Percentiles rank a stretch among this genome's conserved stretches.
Conservation (phyloP, 1,140 invertebrate genomes). For the Aphaenogaster rudis region DNA sequence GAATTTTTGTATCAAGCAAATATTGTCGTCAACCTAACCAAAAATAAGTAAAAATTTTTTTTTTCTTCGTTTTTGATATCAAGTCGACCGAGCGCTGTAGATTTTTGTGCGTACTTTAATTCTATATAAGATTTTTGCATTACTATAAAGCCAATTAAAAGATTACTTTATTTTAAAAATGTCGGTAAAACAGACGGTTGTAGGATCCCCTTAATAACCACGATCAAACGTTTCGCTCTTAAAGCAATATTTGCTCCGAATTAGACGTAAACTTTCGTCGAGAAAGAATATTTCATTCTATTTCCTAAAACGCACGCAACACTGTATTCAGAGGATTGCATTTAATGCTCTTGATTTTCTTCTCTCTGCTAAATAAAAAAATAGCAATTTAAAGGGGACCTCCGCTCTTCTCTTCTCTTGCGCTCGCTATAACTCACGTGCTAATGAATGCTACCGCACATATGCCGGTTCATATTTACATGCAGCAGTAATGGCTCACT, state of each 20-base stretch:
- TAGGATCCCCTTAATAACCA: not conserved
- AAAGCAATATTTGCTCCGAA: not conserved
- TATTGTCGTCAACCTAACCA: too few relatives aligned
- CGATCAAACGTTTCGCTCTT: not conserved
- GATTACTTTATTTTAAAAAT: too few relatives aligned
- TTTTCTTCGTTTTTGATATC: too few relatives aligned
- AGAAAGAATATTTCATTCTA: not conserved
- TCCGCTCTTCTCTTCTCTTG: not conserved
- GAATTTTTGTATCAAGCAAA: too few relatives aligned
- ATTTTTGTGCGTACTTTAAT: too few relatives aligned
- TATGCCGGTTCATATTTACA: conserved; percentile 58
- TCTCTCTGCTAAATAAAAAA: conserved; percentile 29
- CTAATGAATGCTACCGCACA: conserved; percentile 55
- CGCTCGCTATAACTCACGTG: conserved; percentile 37
- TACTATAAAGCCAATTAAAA: too few relatives aligned
- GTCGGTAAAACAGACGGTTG: too few relatives aligned
- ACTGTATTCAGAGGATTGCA: not conserved
- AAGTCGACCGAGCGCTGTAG: too few relatives aligned
- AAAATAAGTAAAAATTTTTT: too few relatives aligned
- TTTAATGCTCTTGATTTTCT: conserved; percentile 30
- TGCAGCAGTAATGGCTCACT: conserved; percentile 57
- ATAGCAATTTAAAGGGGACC: conserved; percentile 47
- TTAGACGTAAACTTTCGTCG: not conserved
- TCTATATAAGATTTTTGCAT: too few relatives aligned
- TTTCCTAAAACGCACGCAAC: not conserved